These are phyloP conservation scores for Silurus glanis DNA, from an alignment of 2,113 vertebrate genomes.

Conservation along the genomic window DNA sequence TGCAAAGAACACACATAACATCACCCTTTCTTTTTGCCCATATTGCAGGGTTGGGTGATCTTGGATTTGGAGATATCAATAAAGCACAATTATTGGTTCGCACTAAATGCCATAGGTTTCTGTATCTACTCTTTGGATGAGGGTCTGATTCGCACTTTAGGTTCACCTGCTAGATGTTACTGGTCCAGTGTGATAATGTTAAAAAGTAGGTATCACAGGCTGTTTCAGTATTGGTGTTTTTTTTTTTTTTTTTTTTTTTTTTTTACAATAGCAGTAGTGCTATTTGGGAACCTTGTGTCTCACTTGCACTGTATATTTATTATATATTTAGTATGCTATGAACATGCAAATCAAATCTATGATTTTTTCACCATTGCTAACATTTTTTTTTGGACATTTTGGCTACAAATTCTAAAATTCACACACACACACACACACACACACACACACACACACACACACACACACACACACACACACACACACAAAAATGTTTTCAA, in stretches of 20 bases:
- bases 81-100: not conserved
- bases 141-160: not conserved
- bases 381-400: no score
- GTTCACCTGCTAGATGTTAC: not conserved
- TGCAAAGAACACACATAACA: not conserved
- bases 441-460: not conserved
- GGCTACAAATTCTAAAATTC: not conserved
- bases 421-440: not conserved
- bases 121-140: not conserved
- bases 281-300: not conserved
- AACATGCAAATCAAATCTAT: not conserved
- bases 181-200: not conserved
- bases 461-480: not conserved
- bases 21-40: not conserved
- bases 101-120: not conserved
- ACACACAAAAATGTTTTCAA: not conserved
- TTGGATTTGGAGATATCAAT: not conserved
- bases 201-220: not conserved
- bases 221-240: not conserved
- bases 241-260: not conserved
- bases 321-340: not conserved
- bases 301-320: not conserved
- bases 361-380: not conserved
- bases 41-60: not conserved
- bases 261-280: not conserved